These are phyloP conservation scores for Drosophila nannoptera DNA, from an alignment of 1,140 invertebrate genomes.

Conservation along the genomic window DNA sequence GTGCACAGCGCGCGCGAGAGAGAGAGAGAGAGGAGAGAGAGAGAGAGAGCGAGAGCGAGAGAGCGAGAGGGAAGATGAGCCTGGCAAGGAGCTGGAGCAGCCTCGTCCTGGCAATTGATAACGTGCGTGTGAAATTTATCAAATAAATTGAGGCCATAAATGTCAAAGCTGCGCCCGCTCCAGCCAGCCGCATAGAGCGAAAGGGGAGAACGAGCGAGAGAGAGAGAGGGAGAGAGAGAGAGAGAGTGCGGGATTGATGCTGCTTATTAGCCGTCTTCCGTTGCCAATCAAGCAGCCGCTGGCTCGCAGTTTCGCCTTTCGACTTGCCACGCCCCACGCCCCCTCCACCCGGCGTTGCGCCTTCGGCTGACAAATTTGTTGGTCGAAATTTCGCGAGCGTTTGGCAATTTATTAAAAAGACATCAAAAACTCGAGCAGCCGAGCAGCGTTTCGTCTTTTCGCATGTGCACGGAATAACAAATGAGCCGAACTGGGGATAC, in stretches of 20 bases:
- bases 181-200: constrained; percentile 41
- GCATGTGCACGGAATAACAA: background rate
- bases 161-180: constrained; percentile 73
- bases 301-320: background rate
- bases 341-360: constrained; percentile 28
- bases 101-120: constrained; percentile 63
- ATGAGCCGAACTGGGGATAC: background rate
- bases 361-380: constrained; percentile 56
- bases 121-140: constrained; percentile 78
- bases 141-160: constrained; percentile 77
- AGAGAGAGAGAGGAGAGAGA: background rate
- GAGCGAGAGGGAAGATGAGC: background rate
- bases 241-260: no score
- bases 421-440: constrained; percentile 34
- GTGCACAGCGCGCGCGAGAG: background rate
- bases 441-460: constrained; percentile 15
- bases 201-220: constrained; percentile 3
- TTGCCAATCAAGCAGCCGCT: constrained; percentile 34
- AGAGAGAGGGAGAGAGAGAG: background rate
- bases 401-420: constrained; percentile 48
- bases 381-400: constrained; percentile 16
- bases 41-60: background rate
- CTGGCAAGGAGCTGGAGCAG: background rate
- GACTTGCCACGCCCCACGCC: background rate
- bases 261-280: constrained; percentile 64